phyloP scores from a whole-genome alignment of 2,797 vertebrate species.

The Platyrinchus mystaceus region DNA sequence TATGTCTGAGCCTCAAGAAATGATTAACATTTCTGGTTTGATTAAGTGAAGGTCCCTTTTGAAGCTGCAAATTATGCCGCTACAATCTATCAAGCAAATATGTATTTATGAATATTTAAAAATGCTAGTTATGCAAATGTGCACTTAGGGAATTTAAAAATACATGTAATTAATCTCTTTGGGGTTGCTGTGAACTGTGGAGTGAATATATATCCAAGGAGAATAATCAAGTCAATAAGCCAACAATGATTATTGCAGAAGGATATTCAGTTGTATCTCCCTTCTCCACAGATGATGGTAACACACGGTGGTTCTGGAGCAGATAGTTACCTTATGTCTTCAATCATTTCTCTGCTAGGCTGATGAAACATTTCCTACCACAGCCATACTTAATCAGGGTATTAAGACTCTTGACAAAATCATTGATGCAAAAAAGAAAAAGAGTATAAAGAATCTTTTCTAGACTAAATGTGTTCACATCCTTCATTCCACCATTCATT shows the following conservation, averaged over 20 bases:
- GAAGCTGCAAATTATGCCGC: slow-evolving; percentile 53
- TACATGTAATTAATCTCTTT: slow-evolving; percentile 50
- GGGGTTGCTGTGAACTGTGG: slow-evolving; percentile 59
- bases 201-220: slow-evolving; percentile 56
- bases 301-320: background rate
- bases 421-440: background rate
- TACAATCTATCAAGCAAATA: slow-evolving; percentile 64
- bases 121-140: slow-evolving; percentile 61
- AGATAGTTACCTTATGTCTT: background rate
- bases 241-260: background rate
- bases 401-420: background rate
- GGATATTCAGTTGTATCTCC: background rate
- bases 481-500: background rate
- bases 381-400: background rate
- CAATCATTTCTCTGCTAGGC: background rate
- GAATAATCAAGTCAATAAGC: slow-evolving; percentile 53
- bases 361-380: background rate
- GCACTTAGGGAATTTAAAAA: slow-evolving; percentile 65
- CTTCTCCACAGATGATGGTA: background rate
- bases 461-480: background rate
- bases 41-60: slow-evolving; percentile 60
- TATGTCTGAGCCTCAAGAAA: slow-evolving; percentile 55
- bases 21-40: slow-evolving; percentile 64
- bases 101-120: slow-evolving; percentile 68
- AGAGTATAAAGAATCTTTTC: background rate